These are phyloP conservation scores for Entomobrya proxima DNA, from an alignment of 2,888 invertebrate species.

Conservation along the genomic window DNA sequence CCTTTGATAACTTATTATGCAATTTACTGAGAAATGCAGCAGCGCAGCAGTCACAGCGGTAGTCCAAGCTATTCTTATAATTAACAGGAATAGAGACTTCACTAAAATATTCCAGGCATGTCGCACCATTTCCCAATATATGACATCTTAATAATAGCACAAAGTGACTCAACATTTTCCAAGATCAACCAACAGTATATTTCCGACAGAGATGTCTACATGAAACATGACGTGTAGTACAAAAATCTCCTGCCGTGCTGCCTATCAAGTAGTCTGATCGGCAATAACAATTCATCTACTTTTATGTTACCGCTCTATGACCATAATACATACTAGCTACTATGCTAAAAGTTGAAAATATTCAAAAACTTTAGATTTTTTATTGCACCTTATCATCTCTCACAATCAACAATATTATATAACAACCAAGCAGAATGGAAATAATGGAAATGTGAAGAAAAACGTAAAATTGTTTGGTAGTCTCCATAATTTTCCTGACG, in stretches of 20 bases:
- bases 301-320: background rate
- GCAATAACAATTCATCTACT: conserved; percentile 1
- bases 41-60: background rate
- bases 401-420: conserved; percentile 3
- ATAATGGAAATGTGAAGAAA: too few species aligned
- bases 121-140: background rate
- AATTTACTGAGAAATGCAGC: conserved; percentile 1
- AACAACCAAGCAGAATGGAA: too few species aligned
- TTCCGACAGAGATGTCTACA: too few species aligned
- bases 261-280: background rate
- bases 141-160: conserved; percentile 38
- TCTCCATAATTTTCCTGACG: background rate
- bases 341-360: background rate
- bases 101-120: background rate
- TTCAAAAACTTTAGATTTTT: background rate
- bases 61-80: background rate
- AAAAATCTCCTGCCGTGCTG: background rate
- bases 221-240: too few species aligned
- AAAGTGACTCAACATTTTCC: too few species aligned
- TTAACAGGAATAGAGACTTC: too few species aligned
- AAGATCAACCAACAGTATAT: too few species aligned
- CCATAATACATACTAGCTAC: too few species aligned
- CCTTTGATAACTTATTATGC: too few species aligned
- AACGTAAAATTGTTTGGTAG: too few species aligned
- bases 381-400: conserved; percentile 9